phyloP scores from a whole-genome alignment of 2,888 invertebrate genomes.

The Epinotia demarniana region DNA sequence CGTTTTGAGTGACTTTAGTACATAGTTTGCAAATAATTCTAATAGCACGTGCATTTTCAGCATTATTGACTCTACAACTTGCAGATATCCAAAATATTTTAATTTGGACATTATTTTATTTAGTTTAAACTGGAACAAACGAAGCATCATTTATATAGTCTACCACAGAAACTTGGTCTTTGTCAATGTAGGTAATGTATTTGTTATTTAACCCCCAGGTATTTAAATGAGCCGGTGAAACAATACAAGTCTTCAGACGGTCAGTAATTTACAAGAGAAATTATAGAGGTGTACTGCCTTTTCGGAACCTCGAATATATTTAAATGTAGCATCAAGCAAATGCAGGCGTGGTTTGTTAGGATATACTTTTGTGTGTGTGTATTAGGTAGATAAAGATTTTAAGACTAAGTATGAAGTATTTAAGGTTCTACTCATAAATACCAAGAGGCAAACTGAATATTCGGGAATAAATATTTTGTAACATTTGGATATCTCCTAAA shows the following conservation, averaged over 20 bases:
- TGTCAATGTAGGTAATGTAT: slow-evolving; percentile 46
- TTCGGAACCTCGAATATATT: neutral
- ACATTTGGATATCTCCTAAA: no score
- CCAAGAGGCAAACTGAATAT: no score
- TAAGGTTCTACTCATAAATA: no score
- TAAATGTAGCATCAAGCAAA: no score
- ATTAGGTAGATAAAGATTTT: no score
- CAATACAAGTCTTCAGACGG: slow-evolving; percentile 28
- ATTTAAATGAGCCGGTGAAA: slow-evolving; percentile 38
- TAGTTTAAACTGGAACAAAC: slow-evolving; percentile 23
- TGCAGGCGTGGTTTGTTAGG: no score
- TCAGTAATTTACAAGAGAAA: slow-evolving; percentile 36
- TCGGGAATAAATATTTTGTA: no score
- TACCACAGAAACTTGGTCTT: slow-evolving; percentile 54
- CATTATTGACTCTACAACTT: neutral
- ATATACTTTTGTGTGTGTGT: no score
- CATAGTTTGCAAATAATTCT: neutral
- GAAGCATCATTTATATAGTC: slow-evolving; percentile 34
- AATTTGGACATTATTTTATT: slow-evolving; percentile 19
- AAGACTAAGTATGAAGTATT: no score
- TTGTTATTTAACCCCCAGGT: slow-evolving; percentile 20
- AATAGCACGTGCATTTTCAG: neutral
- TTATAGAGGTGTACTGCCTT: slow-evolving; percentile 18
- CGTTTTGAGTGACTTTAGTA: no score
- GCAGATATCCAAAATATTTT: slow-evolving; percentile 31